phyloP scores from a whole-genome alignment of 2,113 vertebrate species.

The Peromyscus leucopus region DNA sequence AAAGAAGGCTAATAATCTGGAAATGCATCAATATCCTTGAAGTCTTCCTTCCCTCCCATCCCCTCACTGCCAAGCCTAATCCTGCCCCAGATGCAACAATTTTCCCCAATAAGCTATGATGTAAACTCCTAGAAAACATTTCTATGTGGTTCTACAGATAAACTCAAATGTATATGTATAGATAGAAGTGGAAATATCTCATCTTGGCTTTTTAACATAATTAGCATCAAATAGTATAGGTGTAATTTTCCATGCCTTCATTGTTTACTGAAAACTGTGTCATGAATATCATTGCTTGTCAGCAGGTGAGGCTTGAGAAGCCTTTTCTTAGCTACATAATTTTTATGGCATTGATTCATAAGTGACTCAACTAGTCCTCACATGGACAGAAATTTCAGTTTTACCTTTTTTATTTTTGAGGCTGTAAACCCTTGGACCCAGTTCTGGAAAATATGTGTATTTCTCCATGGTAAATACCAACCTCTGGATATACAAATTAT shows the following conservation, averaged over 20 bases:
- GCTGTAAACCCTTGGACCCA: neutral
- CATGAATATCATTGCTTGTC: neutral
- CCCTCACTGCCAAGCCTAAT: neutral
- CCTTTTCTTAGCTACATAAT: neutral
- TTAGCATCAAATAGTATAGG: neutral
- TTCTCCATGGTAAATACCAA: constrained; percentile 19
- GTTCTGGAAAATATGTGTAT: neutral
- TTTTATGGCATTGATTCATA: neutral
- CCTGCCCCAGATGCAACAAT: neutral
- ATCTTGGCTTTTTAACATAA: neutral
- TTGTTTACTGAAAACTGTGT: neutral
- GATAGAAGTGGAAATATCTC: neutral
- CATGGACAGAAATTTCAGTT: neutral
- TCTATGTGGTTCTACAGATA: neutral
- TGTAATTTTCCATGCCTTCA: neutral
- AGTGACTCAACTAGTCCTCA: neutral
- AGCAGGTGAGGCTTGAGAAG: neutral
- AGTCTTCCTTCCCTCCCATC: neutral
- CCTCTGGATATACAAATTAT: neutral
- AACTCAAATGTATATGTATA: neutral
- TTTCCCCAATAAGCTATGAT: neutral
- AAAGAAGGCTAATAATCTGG: neutral
- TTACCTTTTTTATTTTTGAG: neutral
- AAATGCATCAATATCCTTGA: neutral
- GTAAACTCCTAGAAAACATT: neutral